Base-by-base conservation (phyloP, 2,797 vertebrate genomes). In the Bradypus variegatus region DNA sequence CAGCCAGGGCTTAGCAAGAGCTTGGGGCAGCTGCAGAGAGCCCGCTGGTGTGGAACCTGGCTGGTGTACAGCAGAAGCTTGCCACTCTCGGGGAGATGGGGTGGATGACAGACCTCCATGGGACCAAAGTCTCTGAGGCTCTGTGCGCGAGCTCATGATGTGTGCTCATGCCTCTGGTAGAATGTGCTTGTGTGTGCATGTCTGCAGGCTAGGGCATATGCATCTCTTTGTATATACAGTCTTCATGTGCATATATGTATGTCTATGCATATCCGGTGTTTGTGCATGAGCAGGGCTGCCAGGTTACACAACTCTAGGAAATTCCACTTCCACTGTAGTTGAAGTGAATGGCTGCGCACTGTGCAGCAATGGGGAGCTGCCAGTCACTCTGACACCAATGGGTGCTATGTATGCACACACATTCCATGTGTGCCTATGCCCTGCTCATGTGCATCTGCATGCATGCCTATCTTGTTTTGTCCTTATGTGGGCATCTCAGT, bases 371-470 rank as follows among this genome's bases (percentile, higher is more conserved):
- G 55, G 70, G 75, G 33, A 48, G 33, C 36, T 2, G 3, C 60
- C 25, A 2, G 50, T 25, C 64, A 58, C 88, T 81, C 15, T 31
- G 58, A 55, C 23, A 25, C 19, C 4, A 11, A 3, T 10, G 55
- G 55, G 19, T 55, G 55, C 18, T 58, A 19, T 58, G 55, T 58
- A 7, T 21, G 55, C 18, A 21, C 55, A 21, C 19, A 8, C 55
- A 58, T 58, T 58, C 55, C 4, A 2, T 58, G 55, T 58, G 18
- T 58, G 55, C 55, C 19, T 58, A 58, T 58, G 53, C n/a, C 38
- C 70, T 38, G 11, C 31, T 9, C 1, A 3, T 21, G 16, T 8
- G 41, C 10, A 50, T 3, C 25, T 1, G 16, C 9, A 15, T 9
- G 13, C 14, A 2, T 18, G 62, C 2, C 31, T 45, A 25, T 33